A percentile compares a stretch with the other conserved stretches of the same genome.
phyloP scores from a whole-genome alignment of 2,888 invertebrate genomes.

The Drosophila tanythrix region DNA sequence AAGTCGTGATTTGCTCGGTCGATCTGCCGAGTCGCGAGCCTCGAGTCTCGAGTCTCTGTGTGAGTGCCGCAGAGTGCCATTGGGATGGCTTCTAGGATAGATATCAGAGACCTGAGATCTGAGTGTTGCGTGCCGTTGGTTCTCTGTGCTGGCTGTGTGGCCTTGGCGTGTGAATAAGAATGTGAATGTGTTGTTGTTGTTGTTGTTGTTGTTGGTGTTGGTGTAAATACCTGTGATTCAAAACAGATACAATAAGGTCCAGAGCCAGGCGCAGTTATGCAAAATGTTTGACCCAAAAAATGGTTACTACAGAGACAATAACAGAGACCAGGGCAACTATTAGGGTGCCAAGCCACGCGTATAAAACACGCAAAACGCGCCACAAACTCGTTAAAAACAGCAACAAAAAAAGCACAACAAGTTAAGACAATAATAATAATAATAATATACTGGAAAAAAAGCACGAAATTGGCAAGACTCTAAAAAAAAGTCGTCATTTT shows the following conservation, averaged over 20 bases:
- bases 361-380: constrained; percentile 53
- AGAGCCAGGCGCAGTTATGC: constrained; percentile 66
- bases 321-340: constrained; percentile 32
- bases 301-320: constrained; percentile 46
- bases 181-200: constrained; percentile 9
- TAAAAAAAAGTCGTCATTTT: constrained; percentile 22
- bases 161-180: constrained; percentile 41
- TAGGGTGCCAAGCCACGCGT: constrained; percentile 62
- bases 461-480: constrained; percentile 23
- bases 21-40: constrained; percentile 9
- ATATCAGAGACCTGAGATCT: constrained; percentile 28
- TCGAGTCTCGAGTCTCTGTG: constrained; percentile 5
- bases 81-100: constrained; percentile 11
- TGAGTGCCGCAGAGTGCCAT: constrained; percentile 25
- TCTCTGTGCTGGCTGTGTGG: constrained; percentile 32
- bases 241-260: constrained; percentile 46
- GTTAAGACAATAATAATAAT: constrained; percentile 9
- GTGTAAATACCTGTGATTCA: constrained; percentile 35
- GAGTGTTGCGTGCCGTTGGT: constrained; percentile 21
- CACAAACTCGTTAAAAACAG: constrained; percentile 23
- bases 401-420: not conserved
- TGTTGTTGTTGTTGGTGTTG: not conserved
- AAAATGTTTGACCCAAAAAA: constrained; percentile 75
- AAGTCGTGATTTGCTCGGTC: constrained; percentile 66
- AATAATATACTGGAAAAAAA: constrained; percentile 13